Evolutionary conservation across 2,797 vertebrate genomes (phyloP), one percentile per base, ranked within the genome.

Genomic region (Numenius phaeopus): DNA sequence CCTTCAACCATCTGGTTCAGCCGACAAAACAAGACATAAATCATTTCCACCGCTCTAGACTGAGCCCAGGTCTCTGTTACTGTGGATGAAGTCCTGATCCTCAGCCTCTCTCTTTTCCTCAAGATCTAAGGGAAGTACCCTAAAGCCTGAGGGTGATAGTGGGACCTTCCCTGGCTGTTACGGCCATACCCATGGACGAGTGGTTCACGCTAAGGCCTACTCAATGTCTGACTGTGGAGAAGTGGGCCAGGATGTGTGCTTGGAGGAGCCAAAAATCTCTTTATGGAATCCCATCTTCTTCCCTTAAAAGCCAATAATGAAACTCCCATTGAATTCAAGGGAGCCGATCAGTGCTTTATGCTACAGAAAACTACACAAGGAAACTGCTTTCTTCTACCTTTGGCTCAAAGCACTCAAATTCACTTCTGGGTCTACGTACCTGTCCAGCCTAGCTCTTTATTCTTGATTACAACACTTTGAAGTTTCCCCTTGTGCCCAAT

Each of bases 11-110:
- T 62, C 58, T 90, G 39, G 57, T 95, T 93, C 65, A 79, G 73
- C 46, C 2, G 1, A 88, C 87, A 95, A 94, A 95, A 88, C 83
- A 95, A 87, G 66, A 66, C 61, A 42, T 64, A 83, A 95, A 96
- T 90, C 1, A 94, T 70, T 94, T 62, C 20, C 66, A 82, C 40
- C 2, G 1, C 66, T 64, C 22, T 34, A 90, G 69, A 66, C 34
- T 13, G 46, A 94, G 42, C 9, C 27, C 72, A 66, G 59, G 58
- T 59, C 66, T 59, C 40, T 61, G 19, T 29, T 83, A 49, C 66
- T 6, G 19, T 1, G 3, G 34, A 75, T 50, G 49, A 79, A 82
- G 46, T 88, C 70, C 65, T 5, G 2, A 30, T 50, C 39, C 23
- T 82, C 2, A 2, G 39, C 11, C 30, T 62, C 14, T 27, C 40